These are phyloP conservation scores for Pectinophora gossypiella DNA, from an alignment of 1,140 invertebrate species.

Conservation along the genomic window DNA sequence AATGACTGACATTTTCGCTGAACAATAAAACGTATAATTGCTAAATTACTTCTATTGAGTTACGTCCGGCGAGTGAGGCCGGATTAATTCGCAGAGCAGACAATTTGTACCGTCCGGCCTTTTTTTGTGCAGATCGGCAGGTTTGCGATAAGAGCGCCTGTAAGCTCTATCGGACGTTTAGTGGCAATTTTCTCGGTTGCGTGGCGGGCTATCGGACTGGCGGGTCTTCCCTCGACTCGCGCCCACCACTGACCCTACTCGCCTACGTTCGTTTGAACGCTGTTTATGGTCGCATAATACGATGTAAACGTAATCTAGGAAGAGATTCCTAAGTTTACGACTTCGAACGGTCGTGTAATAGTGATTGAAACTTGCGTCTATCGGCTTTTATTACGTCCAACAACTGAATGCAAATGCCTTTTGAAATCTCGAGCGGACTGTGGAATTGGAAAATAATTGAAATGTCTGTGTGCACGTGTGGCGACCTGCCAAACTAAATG, in stretches of 20 bases:
- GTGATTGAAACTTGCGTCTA: slow-evolving; percentile 10
- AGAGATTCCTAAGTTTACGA: slow-evolving; percentile 53
- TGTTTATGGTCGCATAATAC: slow-evolving; percentile 48
- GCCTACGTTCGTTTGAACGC: slow-evolving; percentile 31
- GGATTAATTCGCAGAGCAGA: slow-evolving; percentile 7
- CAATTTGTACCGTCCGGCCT: slow-evolving; percentile 1
- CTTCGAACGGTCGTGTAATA: slow-evolving; percentile 22
- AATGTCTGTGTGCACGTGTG: slow-evolving; percentile 23
- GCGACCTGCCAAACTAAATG: slow-evolving; percentile 35
- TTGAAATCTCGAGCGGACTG: not conserved
- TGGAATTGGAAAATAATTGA: slow-evolving; percentile 1
- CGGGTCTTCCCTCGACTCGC: slow-evolving; percentile 22
- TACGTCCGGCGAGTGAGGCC: not conserved
- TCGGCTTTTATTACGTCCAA: slow-evolving; percentile 8
- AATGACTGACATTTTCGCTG: no score
- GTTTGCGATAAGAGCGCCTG: not conserved
- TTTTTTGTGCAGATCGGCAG: not conserved
- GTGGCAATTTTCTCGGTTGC: not conserved
- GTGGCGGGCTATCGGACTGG: not conserved
- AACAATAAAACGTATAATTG: not conserved
- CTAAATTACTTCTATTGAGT: slow-evolving; percentile 12
- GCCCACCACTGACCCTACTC: slow-evolving; percentile 41
- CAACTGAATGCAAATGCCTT: not conserved
- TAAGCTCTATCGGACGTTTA: not conserved
- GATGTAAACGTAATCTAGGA: slow-evolving; percentile 46